Base-by-base conservation (phyloP, 2,113 vertebrate species). In the Rhinolophus ferrumequinum region DNA sequence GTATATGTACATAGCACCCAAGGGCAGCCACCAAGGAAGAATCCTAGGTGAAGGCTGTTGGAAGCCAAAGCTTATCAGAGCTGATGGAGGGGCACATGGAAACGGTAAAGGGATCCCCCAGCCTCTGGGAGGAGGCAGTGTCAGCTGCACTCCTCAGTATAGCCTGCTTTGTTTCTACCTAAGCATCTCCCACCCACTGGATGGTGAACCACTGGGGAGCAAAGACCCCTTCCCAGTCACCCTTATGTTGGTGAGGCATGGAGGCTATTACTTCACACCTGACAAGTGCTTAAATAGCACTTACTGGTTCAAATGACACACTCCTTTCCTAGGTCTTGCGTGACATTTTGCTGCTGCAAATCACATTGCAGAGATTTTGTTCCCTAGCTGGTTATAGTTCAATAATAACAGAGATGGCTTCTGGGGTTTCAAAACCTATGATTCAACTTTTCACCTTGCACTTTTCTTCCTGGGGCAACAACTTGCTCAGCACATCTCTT, bases 381-480 rank as follows among this genome's bases (percentile, higher is more conserved):
- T 3, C 18, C 62, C 67, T 47, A 41, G 21, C 30, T 85, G 35
- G 44, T 52, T 95, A 91, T 80, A 93, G 75, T 44, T 76, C 13
- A 52, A 28, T 86, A 58, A 81, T 80, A 82, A 81, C 67, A 96
- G 30, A 50, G 7, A 56, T 13, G 8, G 26, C 22, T 75, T 88
- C 41, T 70, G 54, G 54, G 33, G 62, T 85, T 90, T 93, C 67
- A 79, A 67, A 96, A 83, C 62, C 86, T 9, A 73, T 95, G 76
- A 41, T 22, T 97, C 86, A 97, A 93, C 93, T 97, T 94, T 96
- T 95, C 89, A 87, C 88, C 96, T 87, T 58, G 19, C 30, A 35
- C 83, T 90, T 79, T 82, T 44, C 83, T 90, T 86, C 95, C 82
- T 18, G 24, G 77, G 87, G 73, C 94, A 95, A 41, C 35, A 50